Base-by-base conservation (phyloP, 2,797 vertebrate species). In the Heteromormyrus szaboi region DNA sequence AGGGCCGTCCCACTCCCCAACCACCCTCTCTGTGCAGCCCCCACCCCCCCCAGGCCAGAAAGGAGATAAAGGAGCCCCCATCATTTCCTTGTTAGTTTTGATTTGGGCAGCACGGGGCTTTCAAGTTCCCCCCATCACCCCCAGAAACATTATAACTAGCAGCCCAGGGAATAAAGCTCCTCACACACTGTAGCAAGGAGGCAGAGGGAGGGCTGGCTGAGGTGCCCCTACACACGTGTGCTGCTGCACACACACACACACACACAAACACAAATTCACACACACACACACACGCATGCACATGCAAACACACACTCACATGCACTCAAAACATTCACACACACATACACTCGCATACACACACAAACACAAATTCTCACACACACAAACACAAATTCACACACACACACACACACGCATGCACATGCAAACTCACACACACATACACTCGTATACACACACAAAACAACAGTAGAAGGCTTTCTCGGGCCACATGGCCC, bases 131-230 rank as follows among this genome's bases (percentile, higher is more conserved):
- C 96, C 96, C 94, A 97, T 97, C 97, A 98, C 97, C 97, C 97
- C 96, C 96, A 97, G 97, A 97, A 97, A 98, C 96, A 97, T 98
- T 98, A 98, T 98, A 98, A 98, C 97, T 97, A 98, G 97, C 97
- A 97, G 97, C 96, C 96, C 93, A 95, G 97, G 97, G 97, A 97
- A 97, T 97, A 97, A 94, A 93, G 94, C 93, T 91, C 89, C 90
- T 90, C 94, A 92, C 93, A 92, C 91, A 51, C 91, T 89, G 25
- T 92, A 92, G 92, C 93, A 92, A 90, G 88, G 89, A 50, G 84
- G 87, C 76, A 90, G 92, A 91, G 91, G 92, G 92, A 90, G 59
- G 89, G 86, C 51, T 90, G 91, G 89, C 91, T 90, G 72, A 83
- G 87, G 89, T 89, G 88, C 92, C 92, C 88, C 90, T 92, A 92